Evolutionary conservation across 2,888 invertebrate genomes (phyloP), one percentile per base, ranked within the genome.

Genomic region (Sarcophaga subvicina): DNA sequence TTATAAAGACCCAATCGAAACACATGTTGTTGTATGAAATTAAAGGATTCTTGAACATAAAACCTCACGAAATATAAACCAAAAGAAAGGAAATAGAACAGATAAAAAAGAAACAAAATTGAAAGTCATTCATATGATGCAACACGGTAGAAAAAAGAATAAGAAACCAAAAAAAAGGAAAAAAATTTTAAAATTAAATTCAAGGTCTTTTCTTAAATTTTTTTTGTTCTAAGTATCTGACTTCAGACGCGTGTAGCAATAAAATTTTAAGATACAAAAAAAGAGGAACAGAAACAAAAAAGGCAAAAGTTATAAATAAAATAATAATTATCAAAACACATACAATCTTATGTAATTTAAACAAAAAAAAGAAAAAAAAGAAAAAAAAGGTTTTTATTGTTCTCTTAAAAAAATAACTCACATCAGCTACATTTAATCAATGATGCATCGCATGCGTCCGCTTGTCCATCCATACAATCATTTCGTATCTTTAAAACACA

Each of bases 301-400:
- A 22, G 20, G 20, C 20, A 73, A 25, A 77, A 63, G 47, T 71
- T 37, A 37, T 37, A 37, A 37, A 37, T 37, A 37, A 37, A 37
- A 37, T 37, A 64, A 84, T 84, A 78, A 85, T 78, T 81, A 85
- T 67, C 60, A 54, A 49, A 72, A 66, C 54, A 80, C 84, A 80
- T 77, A 80, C 85, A 85, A 77, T 77, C 85, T 85, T 80, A 80
- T 72, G 64, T 72, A 77, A 67, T 85, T 63, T 49, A 22, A 49
- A 75, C 10, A 49, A 66, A 3, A 62, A 62, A 54, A 54, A 49
- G 60, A 3, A 62, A 62, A 54, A 54, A 4, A 54, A 4, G 4
- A 14, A 14, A 14, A 17, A 14, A 17, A 14, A 14, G 14, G 17
- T 17, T 67, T 47, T 67, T 22, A 64, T 45, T 64, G 10, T 80